These are phyloP conservation scores for Anastrepha obliqua DNA, from an alignment of 1,140 invertebrate genomes.

Conservation along the genomic window DNA sequence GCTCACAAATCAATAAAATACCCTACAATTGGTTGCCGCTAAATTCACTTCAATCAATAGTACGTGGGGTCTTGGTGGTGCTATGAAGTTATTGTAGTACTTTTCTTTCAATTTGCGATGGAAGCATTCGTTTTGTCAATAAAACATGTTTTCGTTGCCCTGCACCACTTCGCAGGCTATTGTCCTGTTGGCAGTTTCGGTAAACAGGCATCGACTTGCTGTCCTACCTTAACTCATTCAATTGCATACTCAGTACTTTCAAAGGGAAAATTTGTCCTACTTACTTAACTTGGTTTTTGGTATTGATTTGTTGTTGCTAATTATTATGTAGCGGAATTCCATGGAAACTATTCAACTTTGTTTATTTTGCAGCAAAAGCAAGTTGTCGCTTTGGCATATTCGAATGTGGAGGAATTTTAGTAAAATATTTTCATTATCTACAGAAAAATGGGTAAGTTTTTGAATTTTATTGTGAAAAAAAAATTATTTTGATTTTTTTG, in stretches of 20 bases:
- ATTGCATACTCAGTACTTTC: not conserved
- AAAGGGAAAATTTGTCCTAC: slow-evolving; percentile 12
- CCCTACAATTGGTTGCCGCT: not conserved
- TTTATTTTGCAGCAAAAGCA: slow-evolving; percentile 32
- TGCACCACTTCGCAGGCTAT: not conserved
- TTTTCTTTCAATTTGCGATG: not conserved
- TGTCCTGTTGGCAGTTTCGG: not conserved
- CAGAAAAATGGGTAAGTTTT: not conserved
- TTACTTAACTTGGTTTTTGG: not conserved
- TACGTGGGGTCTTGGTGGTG: no score
- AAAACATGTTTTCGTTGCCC: not conserved
- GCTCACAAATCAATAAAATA: not conserved
- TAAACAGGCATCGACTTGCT: not conserved
- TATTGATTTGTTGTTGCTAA: not conserved
- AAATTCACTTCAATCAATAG: no score
- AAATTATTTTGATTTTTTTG: not conserved
- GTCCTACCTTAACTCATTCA: slow-evolving; percentile 45
- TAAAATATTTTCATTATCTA: not conserved
- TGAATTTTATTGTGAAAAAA: not conserved
- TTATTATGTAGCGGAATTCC: not conserved
- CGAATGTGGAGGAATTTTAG: slow-evolving; percentile 16
- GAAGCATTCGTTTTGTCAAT: slow-evolving; percentile 55
- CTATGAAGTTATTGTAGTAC: no score
- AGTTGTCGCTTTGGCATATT: not conserved
- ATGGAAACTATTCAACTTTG: slow-evolving; percentile 30